A percentile compares a stretch with the other conserved stretches of the same genome.
These are phyloP conservation scores for Contarinia nasturtii DNA, from an alignment of 1,140 invertebrate genomes.

Conservation along the genomic window DNA sequence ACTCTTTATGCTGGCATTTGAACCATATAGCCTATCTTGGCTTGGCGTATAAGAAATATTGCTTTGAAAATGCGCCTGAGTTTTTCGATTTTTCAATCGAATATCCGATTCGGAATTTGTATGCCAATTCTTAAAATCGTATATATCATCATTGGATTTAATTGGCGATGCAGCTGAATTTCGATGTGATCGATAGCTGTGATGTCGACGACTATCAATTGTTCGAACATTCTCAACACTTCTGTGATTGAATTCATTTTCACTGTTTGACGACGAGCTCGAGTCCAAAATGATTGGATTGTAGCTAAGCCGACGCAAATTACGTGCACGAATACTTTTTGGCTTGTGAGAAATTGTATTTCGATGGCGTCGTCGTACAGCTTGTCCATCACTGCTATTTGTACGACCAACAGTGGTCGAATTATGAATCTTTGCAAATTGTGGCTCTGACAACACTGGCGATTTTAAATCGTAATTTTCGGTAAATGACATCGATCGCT, in stretches of 20 bases:
- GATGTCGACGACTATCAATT: too few relatives aligned
- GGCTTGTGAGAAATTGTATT: conserved; percentile 13
- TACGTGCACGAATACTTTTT: conserved; percentile 26
- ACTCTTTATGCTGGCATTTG: conserved; percentile 26
- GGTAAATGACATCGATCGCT: conserved; percentile 22
- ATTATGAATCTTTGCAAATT: neutral
- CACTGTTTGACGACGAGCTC: conserved; percentile 20
- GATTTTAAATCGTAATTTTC: conserved; percentile 22
- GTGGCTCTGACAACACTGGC: conserved; percentile 14
- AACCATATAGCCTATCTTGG: conserved; percentile 21
- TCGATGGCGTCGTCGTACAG: neutral
- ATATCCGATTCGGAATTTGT: conserved; percentile 25
- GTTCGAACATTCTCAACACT: conserved; percentile 10
- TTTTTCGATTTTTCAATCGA: conserved; percentile 9
- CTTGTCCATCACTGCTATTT: neutral
- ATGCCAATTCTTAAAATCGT: too few relatives aligned
- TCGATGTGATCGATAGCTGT: too few relatives aligned
- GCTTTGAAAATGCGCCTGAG: too few relatives aligned
- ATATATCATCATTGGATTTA: too few relatives aligned
- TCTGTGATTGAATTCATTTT: conserved; percentile 13
- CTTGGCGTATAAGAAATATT: too few relatives aligned
- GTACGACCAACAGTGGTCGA: neutral
- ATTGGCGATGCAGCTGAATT: too few relatives aligned
- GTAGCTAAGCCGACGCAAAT: conserved; percentile 29
- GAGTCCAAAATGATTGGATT: conserved; percentile 29